Conservation (phyloP, 1,140 invertebrate genomes). For the Delia radicum region DNA sequence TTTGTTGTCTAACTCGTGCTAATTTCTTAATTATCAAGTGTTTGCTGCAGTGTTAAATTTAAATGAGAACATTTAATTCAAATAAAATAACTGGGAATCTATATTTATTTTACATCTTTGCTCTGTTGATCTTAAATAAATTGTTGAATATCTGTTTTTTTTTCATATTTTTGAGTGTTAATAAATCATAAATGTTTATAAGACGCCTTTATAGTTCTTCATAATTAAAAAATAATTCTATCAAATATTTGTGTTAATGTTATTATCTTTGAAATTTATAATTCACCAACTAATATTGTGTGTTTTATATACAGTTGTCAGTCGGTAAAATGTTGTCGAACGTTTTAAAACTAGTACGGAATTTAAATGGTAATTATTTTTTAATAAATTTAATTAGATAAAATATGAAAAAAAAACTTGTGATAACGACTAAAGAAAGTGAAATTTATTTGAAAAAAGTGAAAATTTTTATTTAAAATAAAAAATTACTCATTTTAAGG, state of each 20-base stretch:
- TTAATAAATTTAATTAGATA: not conserved
- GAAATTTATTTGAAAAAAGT: not conserved
- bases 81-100: not conserved
- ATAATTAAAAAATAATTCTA: no score
- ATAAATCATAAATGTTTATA: no score
- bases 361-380: not conserved
- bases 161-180: no score
- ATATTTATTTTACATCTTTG: not conserved
- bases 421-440: not conserved
- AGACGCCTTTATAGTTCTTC: no score
- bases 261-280: no score
- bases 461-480: not conserved
- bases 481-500: no score
- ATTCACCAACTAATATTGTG: no score
- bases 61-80: not conserved
- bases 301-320: conserved; percentile 3
- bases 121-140: not conserved
- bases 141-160: not conserved
- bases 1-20: no score
- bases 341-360: not conserved
- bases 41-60: no score
- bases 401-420: not conserved
- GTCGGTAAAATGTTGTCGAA: not conserved
- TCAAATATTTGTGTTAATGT: no score
- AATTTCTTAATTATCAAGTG: no score